These are phyloP conservation scores for Parazoanthus swiftii DNA, from an alignment of 92 coral and sea anemone genomes.

Conservation along the genomic window DNA sequence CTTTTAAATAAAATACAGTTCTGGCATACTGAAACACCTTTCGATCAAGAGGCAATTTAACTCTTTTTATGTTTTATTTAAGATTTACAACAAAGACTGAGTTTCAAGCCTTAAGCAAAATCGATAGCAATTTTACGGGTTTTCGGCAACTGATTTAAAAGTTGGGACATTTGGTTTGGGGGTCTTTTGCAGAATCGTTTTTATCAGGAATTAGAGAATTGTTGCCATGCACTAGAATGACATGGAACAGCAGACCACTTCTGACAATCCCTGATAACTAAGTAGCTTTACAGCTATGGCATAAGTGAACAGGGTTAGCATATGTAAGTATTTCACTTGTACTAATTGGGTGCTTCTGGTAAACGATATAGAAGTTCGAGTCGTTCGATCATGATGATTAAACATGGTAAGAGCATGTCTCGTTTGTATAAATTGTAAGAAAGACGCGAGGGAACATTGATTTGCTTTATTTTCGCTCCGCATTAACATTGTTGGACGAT, in stretches of 20 bases:
- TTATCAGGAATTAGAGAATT: no score
- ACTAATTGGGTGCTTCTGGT: neutral
- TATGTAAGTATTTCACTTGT: neutral
- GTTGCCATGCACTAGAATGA: no score
- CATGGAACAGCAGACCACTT: neutral
- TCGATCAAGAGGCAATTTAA: neutral
- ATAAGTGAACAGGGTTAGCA: neutral
- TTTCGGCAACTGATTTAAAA: neutral
- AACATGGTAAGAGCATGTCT: neutral
- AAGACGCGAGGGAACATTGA: neutral
- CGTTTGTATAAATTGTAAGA: neutral
- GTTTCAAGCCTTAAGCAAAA: neutral
- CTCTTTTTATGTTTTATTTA: neutral
- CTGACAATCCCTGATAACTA: neutral
- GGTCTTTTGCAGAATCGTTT: neutral
- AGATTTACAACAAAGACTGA: neutral
- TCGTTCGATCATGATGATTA: neutral
- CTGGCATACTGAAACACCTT: neutral
- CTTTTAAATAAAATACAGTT: neutral
- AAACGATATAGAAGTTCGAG: neutral
- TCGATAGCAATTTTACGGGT: neutral
- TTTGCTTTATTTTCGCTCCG: neutral
- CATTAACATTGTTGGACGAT: neutral
- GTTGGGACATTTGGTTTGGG: neutral
- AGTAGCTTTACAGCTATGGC: neutral